Evolutionary conservation across 1,140 invertebrate species (phyloP), one percentile per base, ranked within the genome.

Genomic region (Drosophila teissieri): DNA sequence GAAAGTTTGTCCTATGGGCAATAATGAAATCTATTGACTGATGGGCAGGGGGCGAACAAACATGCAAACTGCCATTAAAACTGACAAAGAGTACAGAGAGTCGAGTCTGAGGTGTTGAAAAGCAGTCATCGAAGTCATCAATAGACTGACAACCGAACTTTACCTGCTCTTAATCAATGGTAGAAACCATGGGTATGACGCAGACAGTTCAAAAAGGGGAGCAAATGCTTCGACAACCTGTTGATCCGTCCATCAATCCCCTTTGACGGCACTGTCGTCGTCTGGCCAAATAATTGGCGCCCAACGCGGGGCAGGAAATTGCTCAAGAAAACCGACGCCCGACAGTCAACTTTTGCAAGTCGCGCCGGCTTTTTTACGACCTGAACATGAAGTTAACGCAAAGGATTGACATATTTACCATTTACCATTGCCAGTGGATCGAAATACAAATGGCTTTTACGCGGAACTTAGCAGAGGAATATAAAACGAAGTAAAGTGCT

Each of bases 51-150:
- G 12, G 44, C 4, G 22, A 63, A 61, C 52, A 68, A 78, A 78
- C 73, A 80, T 81, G 73, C 63, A 80, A 85, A 85, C 73, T 88
- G 78, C 51, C 70, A 79, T 88, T 89, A 83, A 79, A 80, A 88
- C 61, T 76, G 75, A 67, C 83, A 58, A 79, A 81, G 81, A 86
- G 80, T 80, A 73, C 73, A 80, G 53, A 42, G 19, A 22, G 36
- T 34, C 44, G 37, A 14, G 11, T 39, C 37, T 27, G 40, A 22
- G 24, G 22, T 44, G 72, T 36, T 55, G 44, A 77, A 72, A 63
- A 58, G 62, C 73, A 63, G 61, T 64, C 31, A 31, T 31, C 49
- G 56, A 78, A 55, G 63, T 24, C 67, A 69, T 69, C 67, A 55
- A 54, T 70, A 31, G 49, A 69, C 51, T 69, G 51, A 53, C 70